Conservation (phyloP, 2,797 vertebrate genomes). For the Sardinella longiceps region DNA sequence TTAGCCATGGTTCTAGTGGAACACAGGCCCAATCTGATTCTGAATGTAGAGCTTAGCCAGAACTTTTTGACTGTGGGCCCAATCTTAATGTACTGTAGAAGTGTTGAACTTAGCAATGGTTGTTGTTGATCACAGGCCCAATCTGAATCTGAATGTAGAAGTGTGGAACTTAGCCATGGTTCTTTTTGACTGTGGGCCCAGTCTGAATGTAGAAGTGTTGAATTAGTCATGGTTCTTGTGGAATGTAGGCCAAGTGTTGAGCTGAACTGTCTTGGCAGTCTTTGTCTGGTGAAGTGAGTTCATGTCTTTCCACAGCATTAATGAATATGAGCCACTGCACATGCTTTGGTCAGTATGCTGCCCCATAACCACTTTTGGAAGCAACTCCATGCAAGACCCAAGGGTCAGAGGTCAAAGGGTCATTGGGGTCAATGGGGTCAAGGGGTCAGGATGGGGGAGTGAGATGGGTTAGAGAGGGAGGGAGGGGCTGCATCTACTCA, state of each 20-base stretch:
- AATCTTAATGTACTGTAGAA: too few relatives aligned
- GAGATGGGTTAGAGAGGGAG: not conserved
- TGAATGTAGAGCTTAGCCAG: too few relatives aligned
- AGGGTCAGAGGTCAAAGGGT: too few relatives aligned
- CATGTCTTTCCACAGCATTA: not conserved
- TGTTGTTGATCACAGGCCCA: too few relatives aligned
- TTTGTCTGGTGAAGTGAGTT: not conserved
- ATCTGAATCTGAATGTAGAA: too few relatives aligned
- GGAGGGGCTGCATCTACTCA: not conserved
- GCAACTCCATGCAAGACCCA: slow-evolving; percentile 34
- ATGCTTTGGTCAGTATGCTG: not conserved
- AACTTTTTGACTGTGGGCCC: too few relatives aligned
- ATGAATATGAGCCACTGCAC: not conserved
- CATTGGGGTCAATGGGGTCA: too few relatives aligned
- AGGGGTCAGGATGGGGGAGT: not conserved
- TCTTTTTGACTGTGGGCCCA: slow-evolving; percentile 31
- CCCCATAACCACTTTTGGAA: slow-evolving; percentile 35
- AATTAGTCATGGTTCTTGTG: slow-evolving; percentile 56
- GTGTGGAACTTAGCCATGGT: too few relatives aligned
- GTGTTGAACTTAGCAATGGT: too few relatives aligned
- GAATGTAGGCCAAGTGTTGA: not conserved
- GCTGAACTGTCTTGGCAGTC: too few relatives aligned
- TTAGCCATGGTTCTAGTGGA: too few relatives aligned
- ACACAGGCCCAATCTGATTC: slow-evolving; percentile 35
- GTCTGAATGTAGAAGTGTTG: not conserved